Base-by-base conservation (phyloP, 2,797 vertebrate genomes). In the Neosalanx taihuensis region DNA sequence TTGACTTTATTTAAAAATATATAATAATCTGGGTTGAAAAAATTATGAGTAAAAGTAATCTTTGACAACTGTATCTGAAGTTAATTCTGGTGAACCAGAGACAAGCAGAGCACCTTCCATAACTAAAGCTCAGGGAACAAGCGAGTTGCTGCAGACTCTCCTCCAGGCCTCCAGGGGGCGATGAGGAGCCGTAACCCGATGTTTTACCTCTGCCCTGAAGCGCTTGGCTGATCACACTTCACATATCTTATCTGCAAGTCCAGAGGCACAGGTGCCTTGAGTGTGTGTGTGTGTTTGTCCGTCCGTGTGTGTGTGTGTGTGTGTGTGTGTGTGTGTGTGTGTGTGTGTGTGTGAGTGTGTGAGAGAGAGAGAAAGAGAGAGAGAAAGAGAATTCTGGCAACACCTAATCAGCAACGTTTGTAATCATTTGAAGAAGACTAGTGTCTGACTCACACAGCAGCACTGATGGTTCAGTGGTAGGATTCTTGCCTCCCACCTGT, bases 201-300 rank as follows among this genome's bases (percentile, higher is more conserved):
- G 33, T 12, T 37, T 20, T n/a, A 41, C n/a, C 63, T 20, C 37
- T 10, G 63, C 1, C 10, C 4, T 46, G 18, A 9, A 20, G 63
- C 63, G 4, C 12, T n/a, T 64, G n/a, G 7, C 63, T 2, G 62
- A 35, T 35, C 31, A 35, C 62, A n/a, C 62, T 64, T 64, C 62
- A 64, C 13, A 23, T n/a, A 33, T 41, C 33, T 64, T 64, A 64
- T 64, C 63, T 64, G 61, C 7, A 31, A 35, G 17, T 35, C 30
- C 61, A 64, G 61, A 35, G 30, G 61, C 37, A 63, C 17, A 60
- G 60, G 63, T 20, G 3, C 31, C 2, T 64, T 12, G 12, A 20
- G n/a, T 20, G 63, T 64, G 18, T 12, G 63, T n/a, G 20, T n/a
- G 63, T 33, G 60, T 62, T 9, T 62, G 13, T 29, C 29, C 2